A percentile compares a stretch with the other conserved stretches of the same genome.
These are phyloP conservation scores for Nibea albiflora DNA, from an alignment of 2,113 vertebrate genomes.

Conservation along the genomic window DNA sequence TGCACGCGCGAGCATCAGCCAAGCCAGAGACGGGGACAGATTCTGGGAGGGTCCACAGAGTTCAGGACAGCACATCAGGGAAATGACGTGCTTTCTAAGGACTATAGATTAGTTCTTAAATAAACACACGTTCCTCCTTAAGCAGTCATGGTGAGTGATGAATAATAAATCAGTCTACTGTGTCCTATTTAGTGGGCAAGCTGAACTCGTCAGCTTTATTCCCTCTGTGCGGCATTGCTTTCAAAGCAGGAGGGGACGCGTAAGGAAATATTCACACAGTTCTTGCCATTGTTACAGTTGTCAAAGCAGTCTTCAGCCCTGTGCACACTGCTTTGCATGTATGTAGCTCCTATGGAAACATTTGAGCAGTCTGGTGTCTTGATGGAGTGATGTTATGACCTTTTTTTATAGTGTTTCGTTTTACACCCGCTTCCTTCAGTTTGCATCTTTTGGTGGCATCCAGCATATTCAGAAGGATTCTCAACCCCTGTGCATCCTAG, in stretches of 20 bases:
- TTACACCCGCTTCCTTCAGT: neutral
- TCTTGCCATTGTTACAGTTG: slow-evolving; percentile 26
- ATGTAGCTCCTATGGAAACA: slow-evolving; percentile 13
- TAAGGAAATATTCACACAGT: slow-evolving; percentile 17
- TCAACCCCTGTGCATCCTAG: neutral
- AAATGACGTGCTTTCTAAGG: slow-evolving; percentile 46
- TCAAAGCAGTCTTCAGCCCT: slow-evolving; percentile 43
- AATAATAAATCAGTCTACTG: slow-evolving; percentile 41
- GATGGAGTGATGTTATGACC: neutral
- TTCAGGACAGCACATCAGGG: slow-evolving; percentile 59
- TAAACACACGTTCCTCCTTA: slow-evolving; percentile 30
- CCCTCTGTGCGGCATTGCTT: slow-evolving; percentile 13
- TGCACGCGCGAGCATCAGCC: slow-evolving; percentile 57
- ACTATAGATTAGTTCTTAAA: slow-evolving; percentile 37
- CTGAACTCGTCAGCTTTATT: slow-evolving; percentile 52
- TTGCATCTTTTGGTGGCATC: neutral
- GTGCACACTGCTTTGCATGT: slow-evolving; percentile 35
- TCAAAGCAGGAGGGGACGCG: neutral
- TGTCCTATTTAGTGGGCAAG: slow-evolving; percentile 51
- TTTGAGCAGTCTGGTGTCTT: slow-evolving; percentile 22
- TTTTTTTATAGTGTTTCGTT: slow-evolving; percentile 13
- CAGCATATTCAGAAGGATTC: neutral
- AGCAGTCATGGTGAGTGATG: slow-evolving; percentile 46
- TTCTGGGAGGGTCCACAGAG: slow-evolving; percentile 43
- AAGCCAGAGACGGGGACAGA: slow-evolving; percentile 44